Base-by-base conservation (phyloP, 2,888 invertebrate genomes). In the Teinopalpus imperialis region DNA sequence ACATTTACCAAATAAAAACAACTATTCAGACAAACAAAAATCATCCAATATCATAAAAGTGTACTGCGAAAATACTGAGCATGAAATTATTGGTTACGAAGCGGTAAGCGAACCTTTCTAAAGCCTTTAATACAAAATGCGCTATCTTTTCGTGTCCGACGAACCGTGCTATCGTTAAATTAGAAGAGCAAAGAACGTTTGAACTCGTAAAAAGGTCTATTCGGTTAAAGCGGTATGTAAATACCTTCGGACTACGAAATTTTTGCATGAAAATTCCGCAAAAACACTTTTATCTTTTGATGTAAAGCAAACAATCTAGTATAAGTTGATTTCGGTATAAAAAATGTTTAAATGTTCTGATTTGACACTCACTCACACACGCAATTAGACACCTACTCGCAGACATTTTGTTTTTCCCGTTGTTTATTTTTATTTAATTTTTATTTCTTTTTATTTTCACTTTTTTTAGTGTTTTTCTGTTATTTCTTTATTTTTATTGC, bases 151-250 rank as follows among this genome's bases (percentile, higher is more conserved):
- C 43, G 24, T 16, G 18, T 24, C 36, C 43, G 29, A 18, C 44
- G 23, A 16, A 32, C 24, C 49, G 46, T 30, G 50, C 36, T 55
- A 53, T 55, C 51, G 48, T 49, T 43, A 37, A 48, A 50, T 49
- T 49, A 51, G 49, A 52, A 49, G 48, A 52, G 54, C 45, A 48
- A 48, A 51, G 51, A 53, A 26, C 52, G 47, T 54, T 56, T 53
- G 47, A 53, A 48, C 39, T 49, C 31, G 31, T 47, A 44, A 52
- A 44, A 44, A 36, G 36, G 44, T 39, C 30, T 37, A 23, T 44
- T 26, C 16, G 29, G 21, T 23, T 36, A 43, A 29, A 43, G 16
- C 36, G 43, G 35, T 36, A 36, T 29, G 35, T 23, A 43, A 21
- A 24, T 36, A 23, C 35, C 10, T 24, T 7, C 21, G 24, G 14